Conservation (phyloP, 2,888 invertebrate species). For the Emmelina monodactyla region DNA sequence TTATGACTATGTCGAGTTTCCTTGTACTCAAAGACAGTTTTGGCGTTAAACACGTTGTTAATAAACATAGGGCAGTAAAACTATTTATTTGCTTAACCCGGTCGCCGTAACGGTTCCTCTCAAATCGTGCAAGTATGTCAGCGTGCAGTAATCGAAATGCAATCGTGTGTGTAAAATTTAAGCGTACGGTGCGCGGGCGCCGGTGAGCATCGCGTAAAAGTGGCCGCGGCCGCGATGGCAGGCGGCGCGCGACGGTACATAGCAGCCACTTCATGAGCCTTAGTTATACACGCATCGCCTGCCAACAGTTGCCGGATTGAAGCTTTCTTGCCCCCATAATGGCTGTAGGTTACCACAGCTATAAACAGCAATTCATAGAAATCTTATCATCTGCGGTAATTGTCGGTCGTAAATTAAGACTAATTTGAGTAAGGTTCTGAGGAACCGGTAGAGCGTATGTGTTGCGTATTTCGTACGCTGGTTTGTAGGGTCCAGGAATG, state of each 20-base stretch:
- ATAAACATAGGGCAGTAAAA: too few relatives aligned
- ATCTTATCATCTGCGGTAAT: background rate
- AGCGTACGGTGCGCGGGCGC: constrained; percentile 15
- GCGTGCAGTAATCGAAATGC: background rate
- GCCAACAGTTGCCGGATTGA: background rate
- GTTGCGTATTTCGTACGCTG: background rate
- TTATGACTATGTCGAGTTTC: too few relatives aligned
- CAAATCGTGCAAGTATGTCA: background rate
- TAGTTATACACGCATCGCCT: background rate
- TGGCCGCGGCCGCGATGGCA: constrained; percentile 41
- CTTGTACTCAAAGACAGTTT: too few relatives aligned
- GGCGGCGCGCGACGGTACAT: constrained; percentile 36
- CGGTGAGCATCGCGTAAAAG: constrained; percentile 7
- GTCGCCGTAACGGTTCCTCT: too few relatives aligned
- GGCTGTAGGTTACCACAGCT: background rate
- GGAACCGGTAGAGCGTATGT: background rate
- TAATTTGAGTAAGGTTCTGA: background rate
- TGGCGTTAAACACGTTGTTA: too few relatives aligned
- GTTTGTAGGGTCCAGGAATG: background rate
- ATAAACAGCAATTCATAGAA: background rate
- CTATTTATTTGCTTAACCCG: too few relatives aligned
- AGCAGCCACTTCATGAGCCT: constrained; percentile 1
- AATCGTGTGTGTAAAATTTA: background rate
- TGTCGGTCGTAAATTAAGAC: background rate
- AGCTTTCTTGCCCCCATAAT: background rate